Evolutionary conservation across 2,113 vertebrate genomes (phyloP), one percentile per base, ranked within the genome.

Genomic region (Empidonax alnorum): DNA sequence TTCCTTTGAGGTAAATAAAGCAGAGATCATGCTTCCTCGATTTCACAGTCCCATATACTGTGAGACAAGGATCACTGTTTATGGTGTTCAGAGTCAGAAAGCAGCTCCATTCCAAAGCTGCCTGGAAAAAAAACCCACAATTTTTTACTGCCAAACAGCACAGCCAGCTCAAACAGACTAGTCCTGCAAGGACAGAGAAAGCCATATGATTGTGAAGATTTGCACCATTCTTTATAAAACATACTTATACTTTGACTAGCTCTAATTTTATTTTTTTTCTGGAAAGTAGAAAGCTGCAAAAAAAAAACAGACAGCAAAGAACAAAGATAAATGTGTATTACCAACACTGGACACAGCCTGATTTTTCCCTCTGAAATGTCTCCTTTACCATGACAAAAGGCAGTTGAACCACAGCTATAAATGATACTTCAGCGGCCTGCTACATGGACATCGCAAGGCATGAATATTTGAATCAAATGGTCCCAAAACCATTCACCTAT

Each of bases 121-220:
- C 23, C 84, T 56, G 28, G 53, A 44, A 78, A 96, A 89, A 84
- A 53, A 67, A 22, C 2, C 4, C 0, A 8, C 17, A 15, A 15
- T 62, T 90, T 91, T 90, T 81, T 76, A 92, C 55, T 84, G 68
- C 42, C 72, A 69, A 84, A 88, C 14, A 95, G 68, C 80, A 84
- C 3, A 6, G 62, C 20, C 44, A 79, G 44, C 44, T 83, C 58
- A 87, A 19, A 56, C 39, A 81, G n/a, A 72, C 33, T 50, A 65
- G 62, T 52, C 71, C 68, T 35, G 25, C 56, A 42, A 76, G 31
- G 50, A 61, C 46, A 55, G 33, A 44, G 67, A 66, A 76, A 71
- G 14, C 30, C 24, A 42, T 0, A 50, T 24, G 21, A 71, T 13
- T 75, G 47, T 28, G 33, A 19, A 90, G 27, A 71, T 87, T 22